Conservation (phyloP, 2,888 invertebrate genomes). For the Nomada ferruginata region DNA sequence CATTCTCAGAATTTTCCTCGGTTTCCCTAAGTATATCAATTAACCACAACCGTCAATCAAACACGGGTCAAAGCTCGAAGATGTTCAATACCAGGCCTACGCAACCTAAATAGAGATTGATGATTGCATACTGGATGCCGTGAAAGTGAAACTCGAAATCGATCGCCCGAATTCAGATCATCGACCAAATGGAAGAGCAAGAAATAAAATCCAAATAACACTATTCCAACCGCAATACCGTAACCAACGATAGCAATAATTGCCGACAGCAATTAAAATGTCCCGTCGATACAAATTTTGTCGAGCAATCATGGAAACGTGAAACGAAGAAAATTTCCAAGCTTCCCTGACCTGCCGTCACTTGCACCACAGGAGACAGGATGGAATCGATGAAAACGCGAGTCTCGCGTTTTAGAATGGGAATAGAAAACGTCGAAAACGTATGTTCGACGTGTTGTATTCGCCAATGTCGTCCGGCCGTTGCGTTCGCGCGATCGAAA, state of each 20-base stretch:
- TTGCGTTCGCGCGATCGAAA: conserved; percentile 45
- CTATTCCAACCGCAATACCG: not conserved
- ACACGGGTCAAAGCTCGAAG: not conserved
- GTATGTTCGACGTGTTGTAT: conserved; percentile 18
- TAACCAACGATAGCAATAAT: no score
- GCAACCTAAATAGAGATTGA: conserved; percentile 5
- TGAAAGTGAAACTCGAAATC: not conserved
- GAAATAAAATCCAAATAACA: not conserved
- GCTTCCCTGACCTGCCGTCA: not conserved
- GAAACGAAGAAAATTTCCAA: not conserved
- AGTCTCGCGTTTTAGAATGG: not conserved
- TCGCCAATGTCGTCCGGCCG: conserved; percentile 53
- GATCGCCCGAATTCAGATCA: not conserved
- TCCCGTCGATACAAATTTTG: not conserved
- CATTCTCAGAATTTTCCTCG: not conserved
- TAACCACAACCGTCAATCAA: not conserved
- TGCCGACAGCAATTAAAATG: no score
- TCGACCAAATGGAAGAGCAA: not conserved
- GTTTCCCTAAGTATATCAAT: not conserved
- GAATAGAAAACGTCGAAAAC: not conserved
- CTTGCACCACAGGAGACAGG: not conserved
- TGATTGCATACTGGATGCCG: conserved; percentile 17
- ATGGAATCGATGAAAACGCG: not conserved
- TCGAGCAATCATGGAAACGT: not conserved
- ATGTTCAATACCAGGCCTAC: not conserved